Conservation (phyloP, 2,797 vertebrate species). For the Cottoperca gobio region DNA sequence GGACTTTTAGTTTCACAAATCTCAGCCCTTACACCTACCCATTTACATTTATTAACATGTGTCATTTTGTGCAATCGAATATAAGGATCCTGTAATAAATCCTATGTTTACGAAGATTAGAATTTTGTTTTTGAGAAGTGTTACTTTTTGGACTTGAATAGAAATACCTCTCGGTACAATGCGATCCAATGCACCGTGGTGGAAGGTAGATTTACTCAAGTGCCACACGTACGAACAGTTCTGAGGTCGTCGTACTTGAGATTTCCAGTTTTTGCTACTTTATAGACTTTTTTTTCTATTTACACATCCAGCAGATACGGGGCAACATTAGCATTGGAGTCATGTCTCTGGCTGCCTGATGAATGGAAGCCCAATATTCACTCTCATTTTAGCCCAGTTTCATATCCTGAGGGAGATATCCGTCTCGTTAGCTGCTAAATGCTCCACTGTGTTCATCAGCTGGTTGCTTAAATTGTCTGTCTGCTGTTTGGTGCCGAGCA, state of each 20-base stretch:
- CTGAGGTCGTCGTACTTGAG: too few relatives aligned
- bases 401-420: neutral
- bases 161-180: neutral
- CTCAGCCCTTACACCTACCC: neutral
- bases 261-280: too few relatives aligned
- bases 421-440: neutral
- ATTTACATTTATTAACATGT: neutral
- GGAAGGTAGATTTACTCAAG: neutral
- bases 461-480: neutral
- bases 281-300: too few relatives aligned
- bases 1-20: constrained; percentile 27
- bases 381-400: neutral
- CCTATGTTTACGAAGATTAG: neutral
- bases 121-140: neutral
- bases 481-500: neutral
- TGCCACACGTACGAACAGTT: too few relatives aligned
- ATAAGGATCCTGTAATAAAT: neutral
- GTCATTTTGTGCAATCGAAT: neutral
- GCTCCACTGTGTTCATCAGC: neutral
- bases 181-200: neutral
- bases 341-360: neutral
- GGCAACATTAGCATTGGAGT: neutral
- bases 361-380: neutral
- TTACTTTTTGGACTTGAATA: neutral
- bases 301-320: neutral